Conservation (phyloP, 1,140 invertebrate species). For the Drosophila tsacasi region DNA sequence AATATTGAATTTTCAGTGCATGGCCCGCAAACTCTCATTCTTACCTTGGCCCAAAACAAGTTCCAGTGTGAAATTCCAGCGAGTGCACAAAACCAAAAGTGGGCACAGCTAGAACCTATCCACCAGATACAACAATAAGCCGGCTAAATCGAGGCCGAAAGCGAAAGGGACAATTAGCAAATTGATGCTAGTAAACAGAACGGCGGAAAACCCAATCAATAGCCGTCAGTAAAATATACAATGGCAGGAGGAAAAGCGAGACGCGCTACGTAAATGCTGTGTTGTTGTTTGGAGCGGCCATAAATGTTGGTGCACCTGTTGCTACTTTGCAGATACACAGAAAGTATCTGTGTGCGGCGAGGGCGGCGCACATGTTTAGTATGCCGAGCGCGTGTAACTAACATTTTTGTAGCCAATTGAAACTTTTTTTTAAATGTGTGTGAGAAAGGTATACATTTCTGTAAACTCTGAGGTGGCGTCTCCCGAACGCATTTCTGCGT, state of each 20-base stretch:
- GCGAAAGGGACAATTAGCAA: constrained; percentile 54
- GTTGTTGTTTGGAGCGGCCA: constrained; percentile 8
- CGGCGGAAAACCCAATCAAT: constrained; percentile 47
- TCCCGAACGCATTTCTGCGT: constrained; percentile 1
- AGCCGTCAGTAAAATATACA: constrained; percentile 29
- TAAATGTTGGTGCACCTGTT: constrained; percentile 66
- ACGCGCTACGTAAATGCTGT: constrained; percentile 11
- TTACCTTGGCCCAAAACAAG: constrained; percentile 46
- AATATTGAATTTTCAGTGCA: constrained; percentile 42
- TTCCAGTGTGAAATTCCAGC: constrained; percentile 27
- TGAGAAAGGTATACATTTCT: constrained; percentile 19
- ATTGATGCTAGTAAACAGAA: constrained; percentile 46
- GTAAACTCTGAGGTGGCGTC: constrained; percentile 1
- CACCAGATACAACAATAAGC: constrained; percentile 34
- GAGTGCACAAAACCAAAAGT: constrained; percentile 18
- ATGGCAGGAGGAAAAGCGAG: constrained; percentile 7
- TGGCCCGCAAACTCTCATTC: constrained; percentile 1
- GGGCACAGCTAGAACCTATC: constrained; percentile 25
- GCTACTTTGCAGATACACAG: constrained; percentile 50
- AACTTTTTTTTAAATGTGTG: constrained; percentile 49
- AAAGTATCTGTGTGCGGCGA: neutral
- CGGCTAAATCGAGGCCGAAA: constrained; percentile 32
- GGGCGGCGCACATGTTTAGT: constrained; percentile 42
- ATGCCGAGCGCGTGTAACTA: constrained; percentile 58
- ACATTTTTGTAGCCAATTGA: constrained; percentile 58